These are phyloP conservation scores for Apis florea DNA, from an alignment of 1,140 invertebrate species.

Conservation along the genomic window DNA sequence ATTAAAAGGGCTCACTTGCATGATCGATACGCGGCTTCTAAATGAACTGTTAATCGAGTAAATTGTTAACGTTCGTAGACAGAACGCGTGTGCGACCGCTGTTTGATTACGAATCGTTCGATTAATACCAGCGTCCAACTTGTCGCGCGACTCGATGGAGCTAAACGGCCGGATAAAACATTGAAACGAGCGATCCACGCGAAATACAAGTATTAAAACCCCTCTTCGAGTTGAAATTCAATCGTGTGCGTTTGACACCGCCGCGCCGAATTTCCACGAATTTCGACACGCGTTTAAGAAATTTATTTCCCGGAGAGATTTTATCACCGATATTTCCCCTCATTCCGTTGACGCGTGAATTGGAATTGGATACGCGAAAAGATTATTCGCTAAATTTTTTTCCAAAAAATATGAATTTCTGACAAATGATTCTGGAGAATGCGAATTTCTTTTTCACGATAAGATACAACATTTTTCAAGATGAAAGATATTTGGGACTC, in stretches of 20 bases:
- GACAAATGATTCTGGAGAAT: no score
- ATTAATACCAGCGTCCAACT: slow-evolving; percentile 30
- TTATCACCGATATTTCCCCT: not conserved
- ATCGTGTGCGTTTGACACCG: no score
- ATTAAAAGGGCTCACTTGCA: not conserved
- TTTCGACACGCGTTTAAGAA: not conserved
- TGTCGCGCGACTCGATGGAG: not conserved
- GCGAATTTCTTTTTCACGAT: no score
- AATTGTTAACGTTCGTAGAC: slow-evolving; percentile 28
- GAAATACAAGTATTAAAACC: not conserved
- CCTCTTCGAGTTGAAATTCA: not conserved
- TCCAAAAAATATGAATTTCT: no score
- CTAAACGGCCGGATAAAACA: slow-evolving; percentile 43
- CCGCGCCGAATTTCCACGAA: not conserved
- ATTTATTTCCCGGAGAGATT: not conserved
- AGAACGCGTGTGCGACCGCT: not conserved
- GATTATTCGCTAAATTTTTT: no score
- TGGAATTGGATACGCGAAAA: no score
- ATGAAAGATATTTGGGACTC: no score
- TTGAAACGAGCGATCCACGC: slow-evolving; percentile 8
- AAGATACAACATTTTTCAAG: no score
- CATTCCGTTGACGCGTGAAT: not conserved
- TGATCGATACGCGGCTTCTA: slow-evolving; percentile 4
- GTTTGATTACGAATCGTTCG: slow-evolving; percentile 34
- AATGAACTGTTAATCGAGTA: slow-evolving; percentile 39